These are phyloP conservation scores for Littorina saxatilis DNA, from an alignment of 1,140 invertebrate genomes.

Conservation along the genomic window DNA sequence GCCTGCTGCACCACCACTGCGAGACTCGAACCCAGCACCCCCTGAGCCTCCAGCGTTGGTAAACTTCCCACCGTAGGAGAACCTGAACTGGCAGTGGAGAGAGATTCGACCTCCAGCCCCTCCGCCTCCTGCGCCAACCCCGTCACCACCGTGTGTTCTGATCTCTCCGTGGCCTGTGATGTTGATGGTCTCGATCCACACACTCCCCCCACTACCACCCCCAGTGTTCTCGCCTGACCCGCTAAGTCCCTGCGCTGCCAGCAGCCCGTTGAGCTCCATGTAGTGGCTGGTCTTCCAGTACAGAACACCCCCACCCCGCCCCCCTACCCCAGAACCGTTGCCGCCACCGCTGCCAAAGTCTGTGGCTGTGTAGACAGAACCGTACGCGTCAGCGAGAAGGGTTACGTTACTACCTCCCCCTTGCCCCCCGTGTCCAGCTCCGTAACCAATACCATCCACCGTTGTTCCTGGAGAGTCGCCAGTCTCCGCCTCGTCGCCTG, in stretches of 20 bases:
- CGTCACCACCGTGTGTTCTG: constrained; percentile 53
- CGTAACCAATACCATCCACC: constrained; percentile 53
- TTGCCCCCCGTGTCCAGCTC: constrained; percentile 63
- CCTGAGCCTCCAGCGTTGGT: constrained; percentile 59
- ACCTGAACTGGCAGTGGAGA: constrained; percentile 63
- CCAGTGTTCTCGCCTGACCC: constrained; percentile 55
- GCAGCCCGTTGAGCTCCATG: constrained; percentile 62
- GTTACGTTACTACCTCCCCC: constrained; percentile 53
- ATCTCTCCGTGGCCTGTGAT: constrained; percentile 67
- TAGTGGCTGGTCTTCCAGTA: constrained; percentile 59
- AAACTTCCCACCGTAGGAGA: constrained; percentile 61
- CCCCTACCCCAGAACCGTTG: constrained; percentile 59
- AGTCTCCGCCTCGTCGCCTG: constrained; percentile 51
- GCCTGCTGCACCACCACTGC: constrained; percentile 60
- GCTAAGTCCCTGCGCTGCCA: constrained; percentile 56
- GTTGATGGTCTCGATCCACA: constrained; percentile 63
- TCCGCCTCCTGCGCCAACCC: constrained; percentile 49
- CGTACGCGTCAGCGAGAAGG: constrained; percentile 51
- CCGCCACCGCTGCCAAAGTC: constrained; percentile 63
- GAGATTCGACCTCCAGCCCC: constrained; percentile 62
- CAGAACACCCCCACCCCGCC: constrained; percentile 60
- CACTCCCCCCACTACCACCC: constrained; percentile 64
- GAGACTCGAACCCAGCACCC: constrained; percentile 35
- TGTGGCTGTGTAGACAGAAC: constrained; percentile 55
- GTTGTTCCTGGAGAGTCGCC: constrained; percentile 58